Percentiles rank a stretch among this genome's conserved stretches.
phyloP scores from a whole-genome alignment of 2,113 vertebrate species.

The Podarcis muralis region DNA sequence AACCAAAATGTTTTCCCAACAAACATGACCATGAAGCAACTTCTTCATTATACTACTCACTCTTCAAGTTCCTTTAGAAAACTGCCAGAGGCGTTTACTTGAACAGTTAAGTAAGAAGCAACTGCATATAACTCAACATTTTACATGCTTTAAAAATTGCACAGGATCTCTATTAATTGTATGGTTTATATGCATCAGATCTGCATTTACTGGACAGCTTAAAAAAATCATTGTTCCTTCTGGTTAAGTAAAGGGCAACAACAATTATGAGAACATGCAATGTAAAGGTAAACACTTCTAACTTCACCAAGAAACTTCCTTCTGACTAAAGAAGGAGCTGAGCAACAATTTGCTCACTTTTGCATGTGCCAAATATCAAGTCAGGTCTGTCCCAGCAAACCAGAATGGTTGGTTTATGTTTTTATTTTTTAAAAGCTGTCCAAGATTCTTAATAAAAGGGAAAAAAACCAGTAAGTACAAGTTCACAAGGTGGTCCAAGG shows the following conservation, averaged over 20 bases:
- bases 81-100: background rate
- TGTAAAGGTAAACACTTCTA: background rate
- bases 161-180: background rate
- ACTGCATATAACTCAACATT: background rate
- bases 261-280: background rate
- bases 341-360: too few relatives aligned
- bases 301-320: background rate
- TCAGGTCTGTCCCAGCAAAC: too few relatives aligned
- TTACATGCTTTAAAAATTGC: background rate
- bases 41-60: background rate
- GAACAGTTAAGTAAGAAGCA: background rate
- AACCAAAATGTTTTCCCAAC: slow-evolving; percentile 8
- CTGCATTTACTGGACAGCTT: background rate
- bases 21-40: background rate
- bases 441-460: too few relatives aligned
- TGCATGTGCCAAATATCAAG: too few relatives aligned
- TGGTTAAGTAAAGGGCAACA: background rate
- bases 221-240: background rate
- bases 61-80: background rate
- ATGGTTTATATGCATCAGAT: background rate
- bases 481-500: too few relatives aligned
- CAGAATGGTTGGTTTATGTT: too few relatives aligned
- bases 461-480: too few relatives aligned
- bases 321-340: background rate
- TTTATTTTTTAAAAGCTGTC: too few relatives aligned